Evolutionary conservation across 2,797 vertebrate genomes (phyloP).

Genomic region (Myotis pilosus): DNA sequence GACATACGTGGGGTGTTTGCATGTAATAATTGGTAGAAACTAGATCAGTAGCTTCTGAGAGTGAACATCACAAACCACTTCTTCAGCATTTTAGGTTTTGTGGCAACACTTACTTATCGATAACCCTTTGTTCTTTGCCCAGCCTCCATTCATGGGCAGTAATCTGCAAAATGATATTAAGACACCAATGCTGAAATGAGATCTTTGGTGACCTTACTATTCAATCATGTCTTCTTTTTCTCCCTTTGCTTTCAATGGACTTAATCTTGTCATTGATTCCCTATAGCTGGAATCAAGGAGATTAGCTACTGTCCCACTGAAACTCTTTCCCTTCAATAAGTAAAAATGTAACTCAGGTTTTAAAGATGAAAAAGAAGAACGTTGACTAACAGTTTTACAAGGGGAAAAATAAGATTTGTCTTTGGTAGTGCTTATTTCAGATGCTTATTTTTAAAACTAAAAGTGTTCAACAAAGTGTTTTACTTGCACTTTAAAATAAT

Average conservation of each 20-base stretch:
- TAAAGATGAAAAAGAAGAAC: background rate
- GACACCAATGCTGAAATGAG: background rate
- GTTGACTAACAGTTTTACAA: background rate
- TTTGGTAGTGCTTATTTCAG: background rate
- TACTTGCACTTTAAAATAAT: background rate
- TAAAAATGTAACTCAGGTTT: background rate
- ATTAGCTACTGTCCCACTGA: background rate
- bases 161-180: background rate
- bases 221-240: background rate
- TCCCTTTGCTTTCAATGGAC: background rate
- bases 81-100: background rate
- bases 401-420: background rate
- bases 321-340: background rate
- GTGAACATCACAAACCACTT: background rate
- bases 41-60: background rate
- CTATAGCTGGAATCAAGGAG: background rate
- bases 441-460: background rate
- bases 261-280: constrained; percentile 4
- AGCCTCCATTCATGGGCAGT: background rate
- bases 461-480: background rate
- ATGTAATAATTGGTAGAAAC: background rate
- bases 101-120: background rate
- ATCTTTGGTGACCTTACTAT: background rate
- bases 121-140: background rate
- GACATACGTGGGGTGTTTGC: no score